Base-by-base conservation (phyloP, 1,140 invertebrate species). In the Drosophila insularis region DNA sequence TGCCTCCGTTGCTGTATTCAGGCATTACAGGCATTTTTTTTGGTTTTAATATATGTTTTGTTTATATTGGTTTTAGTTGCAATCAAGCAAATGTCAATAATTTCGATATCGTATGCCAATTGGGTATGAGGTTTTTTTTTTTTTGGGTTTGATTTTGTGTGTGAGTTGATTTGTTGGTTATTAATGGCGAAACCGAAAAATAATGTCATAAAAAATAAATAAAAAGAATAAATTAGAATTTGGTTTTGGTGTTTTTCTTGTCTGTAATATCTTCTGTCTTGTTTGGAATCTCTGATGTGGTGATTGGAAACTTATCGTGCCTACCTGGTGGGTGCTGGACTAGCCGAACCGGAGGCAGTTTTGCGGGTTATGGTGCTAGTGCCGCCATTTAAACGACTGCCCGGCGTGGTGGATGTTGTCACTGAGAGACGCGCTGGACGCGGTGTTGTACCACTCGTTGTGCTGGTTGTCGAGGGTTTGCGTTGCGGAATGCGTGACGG, bases 401-500 rank as follows among this genome's bases (percentile, higher is more conserved):
- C 91, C 74, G 89, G 90, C 35, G 82, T 92, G 92, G 81, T 82
- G 53, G 81, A 92, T 72, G 75, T 92, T 78, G 72, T 93, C 65
- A 92, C 92, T 13, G 87, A 92, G 92, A 73, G 93, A 92, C 75
- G 93, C 87, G 73, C 93, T 90, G 76, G 94, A 92, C 81, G 94
- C 93, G 67, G 94, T 91, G 89, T 91, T 17, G 89, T 80, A 17
- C 93, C 91, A 63, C 68, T 92, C 92, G 94, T 94, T 14, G 92
- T 93, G 2, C 93, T 93, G 5, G 94, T 94, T 17, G 92, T 93
- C 23, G 94, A 93, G 43, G 94, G 94, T 71, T 95, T 93, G 65
- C 94, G 92, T 91, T 94, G 94, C 50, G 96, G 96, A 91, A 96
- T 96, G 78, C 95, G 94, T 65, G 95, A 96, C 65, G 95, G 95